Base-by-base conservation (phyloP, 2,888 invertebrate species). In the Galeopsomyia nigrocyanea region DNA sequence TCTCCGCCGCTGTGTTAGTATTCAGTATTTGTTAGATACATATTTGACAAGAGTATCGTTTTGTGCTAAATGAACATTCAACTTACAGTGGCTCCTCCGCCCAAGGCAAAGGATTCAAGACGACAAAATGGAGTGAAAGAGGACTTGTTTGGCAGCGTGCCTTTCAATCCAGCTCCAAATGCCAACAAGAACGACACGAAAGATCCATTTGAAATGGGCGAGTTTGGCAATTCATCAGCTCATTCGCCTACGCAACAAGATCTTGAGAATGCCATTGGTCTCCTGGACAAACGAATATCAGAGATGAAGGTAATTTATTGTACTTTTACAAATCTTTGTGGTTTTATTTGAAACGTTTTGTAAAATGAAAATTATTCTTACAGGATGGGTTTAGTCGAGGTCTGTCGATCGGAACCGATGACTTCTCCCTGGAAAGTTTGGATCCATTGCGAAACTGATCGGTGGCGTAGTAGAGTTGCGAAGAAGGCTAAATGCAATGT, bases 391-490 rank as follows among this genome's bases (percentile, higher is more conserved):
- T 96, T 88, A 95, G 93, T 87, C 90, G 94, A 87, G 95, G 95
- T 79, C 90, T 95, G 82, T 91, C 93, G 77, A 94, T 96, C 88
- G 95, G 95, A 82, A 94, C 95, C 84, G 97, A 97, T 87, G 97
- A 97, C 88, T 98, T 98, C 88, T 95, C 95, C 79, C 88, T 97
- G 87, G 97, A 96, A 86, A 96, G 95, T 87, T 90, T 97, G 87
- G 97, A 97, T 89, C 97, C 97, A 74, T 88, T 97, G 81, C 92
- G 93, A 87, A 95, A 95, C 78, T 89, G 80, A 86, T 57, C 56
- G 10, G 53, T 49, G 9, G 61, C 57, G 55, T 53, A 70, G 56
- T 50, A 26, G 50, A 51, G 17, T 68, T 26, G 22, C 22, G 46
- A 58, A 53, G 17, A 68, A 67, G 49, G 73, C 71, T 69, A 68